Evolutionary conservation across 2,888 invertebrate species (phyloP).

Genomic region (Ennomos erosarius): DNA sequence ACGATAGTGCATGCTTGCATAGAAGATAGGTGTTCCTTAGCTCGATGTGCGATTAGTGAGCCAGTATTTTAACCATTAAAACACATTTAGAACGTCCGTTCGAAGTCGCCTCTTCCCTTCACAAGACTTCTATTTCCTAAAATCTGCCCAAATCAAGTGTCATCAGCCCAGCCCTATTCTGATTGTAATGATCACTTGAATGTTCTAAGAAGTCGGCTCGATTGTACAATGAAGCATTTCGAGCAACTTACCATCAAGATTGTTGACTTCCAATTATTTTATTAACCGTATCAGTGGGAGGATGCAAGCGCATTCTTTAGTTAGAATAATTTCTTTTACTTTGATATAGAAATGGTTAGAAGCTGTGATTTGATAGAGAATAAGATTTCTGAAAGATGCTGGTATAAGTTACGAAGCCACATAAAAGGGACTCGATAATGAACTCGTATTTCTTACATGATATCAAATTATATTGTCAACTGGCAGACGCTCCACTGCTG

Average conservation of each 20-base stretch:
- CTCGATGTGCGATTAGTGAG: no score
- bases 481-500: no score
- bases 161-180: conserved; percentile 28
- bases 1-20: no score
- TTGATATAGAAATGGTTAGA: not conserved
- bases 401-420: no score
- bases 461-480: no score
- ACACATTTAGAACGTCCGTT: no score
- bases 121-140: no score
- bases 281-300: conserved; percentile 38
- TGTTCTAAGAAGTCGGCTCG: conserved; percentile 32
- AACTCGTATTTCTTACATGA: no score
- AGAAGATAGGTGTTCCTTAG: no score
- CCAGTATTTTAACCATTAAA: no score
- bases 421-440: no score
- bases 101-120: no score
- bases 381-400: conserved; percentile 1
- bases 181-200: conserved; percentile 6
- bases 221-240: conserved; percentile 31
- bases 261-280: conserved; percentile 39
- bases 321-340: not conserved
- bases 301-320: conserved; percentile 36
- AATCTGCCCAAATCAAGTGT: conserved; percentile 14
- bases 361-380: conserved; percentile 2
- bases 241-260: conserved; percentile 21